phyloP scores from a whole-genome alignment of 2,888 invertebrate genomes.

The Mellilla xanthometata region DNA sequence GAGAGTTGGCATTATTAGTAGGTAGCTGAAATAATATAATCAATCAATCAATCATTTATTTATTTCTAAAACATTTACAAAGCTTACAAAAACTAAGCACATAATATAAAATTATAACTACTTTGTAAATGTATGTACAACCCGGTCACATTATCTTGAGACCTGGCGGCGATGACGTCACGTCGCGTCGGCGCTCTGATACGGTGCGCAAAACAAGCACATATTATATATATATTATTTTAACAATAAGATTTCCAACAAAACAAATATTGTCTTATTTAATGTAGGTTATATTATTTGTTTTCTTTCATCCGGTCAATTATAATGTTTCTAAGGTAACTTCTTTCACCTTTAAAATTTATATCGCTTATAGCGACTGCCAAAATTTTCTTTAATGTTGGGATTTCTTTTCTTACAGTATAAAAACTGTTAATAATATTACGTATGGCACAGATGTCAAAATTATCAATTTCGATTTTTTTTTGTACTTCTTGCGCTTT shows the following conservation, averaged over 20 bases:
- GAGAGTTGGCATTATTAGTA: constrained; percentile 98
- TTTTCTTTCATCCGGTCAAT: constrained; percentile 24
- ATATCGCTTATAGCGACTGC: constrained; percentile 24
- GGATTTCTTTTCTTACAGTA: constrained; percentile 27
- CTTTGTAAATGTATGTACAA: too few species aligned
- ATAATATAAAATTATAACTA: too few species aligned
- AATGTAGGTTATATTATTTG: constrained; percentile 29
- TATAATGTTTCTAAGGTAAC: constrained; percentile 21
- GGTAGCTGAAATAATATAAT: constrained; percentile 85
- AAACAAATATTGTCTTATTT: too few species aligned
- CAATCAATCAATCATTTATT: not conserved
- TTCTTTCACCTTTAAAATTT: constrained; percentile 29
- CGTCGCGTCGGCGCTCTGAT: too few species aligned
- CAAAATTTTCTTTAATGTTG: constrained; percentile 28
- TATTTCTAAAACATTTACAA: not conserved
- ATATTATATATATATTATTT: too few species aligned
- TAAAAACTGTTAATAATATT: constrained; percentile 28
- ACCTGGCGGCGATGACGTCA: too few species aligned
- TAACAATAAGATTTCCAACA: too few species aligned
- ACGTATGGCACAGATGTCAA: constrained; percentile 25
- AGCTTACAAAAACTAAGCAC: too few species aligned
- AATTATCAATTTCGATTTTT: constrained; percentile 21
- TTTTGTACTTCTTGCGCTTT: constrained; percentile 23
- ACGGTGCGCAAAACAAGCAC: too few species aligned
- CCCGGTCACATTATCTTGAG: too few species aligned